Conservation (phyloP, 2,797 vertebrate species). For the Anas bernieri region DNA sequence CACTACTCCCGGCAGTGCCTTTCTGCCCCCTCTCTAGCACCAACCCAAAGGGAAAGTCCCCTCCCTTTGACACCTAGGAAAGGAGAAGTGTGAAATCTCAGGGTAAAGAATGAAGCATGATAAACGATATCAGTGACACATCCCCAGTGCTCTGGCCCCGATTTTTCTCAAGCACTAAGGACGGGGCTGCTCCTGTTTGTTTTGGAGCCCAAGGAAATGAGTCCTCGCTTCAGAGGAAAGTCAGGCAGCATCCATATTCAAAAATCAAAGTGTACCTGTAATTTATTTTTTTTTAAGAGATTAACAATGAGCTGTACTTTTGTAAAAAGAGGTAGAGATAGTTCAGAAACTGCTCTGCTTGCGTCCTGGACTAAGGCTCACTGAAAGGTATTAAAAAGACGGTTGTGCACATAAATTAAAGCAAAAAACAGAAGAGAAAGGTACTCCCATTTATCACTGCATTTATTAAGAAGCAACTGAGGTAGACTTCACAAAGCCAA, state of each 20-base stretch:
- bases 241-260: background rate
- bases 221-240: background rate
- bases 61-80: background rate
- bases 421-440: background rate
- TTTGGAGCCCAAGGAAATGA: background rate
- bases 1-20: background rate
- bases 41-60: background rate
- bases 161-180: background rate
- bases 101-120: background rate
- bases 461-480: background rate
- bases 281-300: background rate
- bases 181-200: fast-evolving
- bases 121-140: background rate
- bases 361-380: background rate
- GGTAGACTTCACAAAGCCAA: background rate
- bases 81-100: background rate
- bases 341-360: background rate
- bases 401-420: background rate
- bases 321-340: background rate
- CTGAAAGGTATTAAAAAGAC: background rate
- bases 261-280: background rate
- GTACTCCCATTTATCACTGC: background rate
- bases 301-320: background rate
- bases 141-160: background rate
- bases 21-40: background rate